Base-by-base conservation (phyloP, 92 coral and sea anemone species). In the Isaurus tuberculatus region DNA sequence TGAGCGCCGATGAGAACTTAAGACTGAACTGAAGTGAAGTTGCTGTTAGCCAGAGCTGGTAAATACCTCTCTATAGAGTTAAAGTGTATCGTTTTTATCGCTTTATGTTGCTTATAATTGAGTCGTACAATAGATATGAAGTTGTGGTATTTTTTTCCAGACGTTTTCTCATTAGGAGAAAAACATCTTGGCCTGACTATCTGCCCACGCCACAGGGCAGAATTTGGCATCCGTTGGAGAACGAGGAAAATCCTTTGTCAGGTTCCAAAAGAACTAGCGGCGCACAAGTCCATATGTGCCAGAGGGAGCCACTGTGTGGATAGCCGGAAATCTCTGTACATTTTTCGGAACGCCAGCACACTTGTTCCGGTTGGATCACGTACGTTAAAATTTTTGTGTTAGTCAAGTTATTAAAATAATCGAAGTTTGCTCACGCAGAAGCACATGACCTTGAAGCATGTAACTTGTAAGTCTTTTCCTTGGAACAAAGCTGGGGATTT, bases 241-340 rank as follows among this genome's bases (percentile, higher is more conserved):
- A 65, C 88, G 19, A 26, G 87, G 67, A 74, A 84, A 75, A 34
- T 77, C 19, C 27, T 74, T 19, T 84, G 88, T 43, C 33, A 58
- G 55, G 74, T 84, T 36, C 88, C 88, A 25, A 25, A 15, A 11
- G 80, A 70, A 6, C 33, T 74, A 25, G 73, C 83, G 26, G 88
- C 23, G 17, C 83, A 63, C 51, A 84, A 84, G 42, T 72, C 88
- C 19, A 29, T 27, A 28, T 74, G 26, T 43, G 83, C 75, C 66
- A 84, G 28, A 72, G 88, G 83, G 42, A 84, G 82, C 83, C 42
- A 71, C 82, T 67, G 74, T 61, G 80, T 83, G 70, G 72, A 83
- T 58, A 83, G 87, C 87, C 31, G 46, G 80, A 29, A 58, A 55
- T 83, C 81, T n/a, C 37, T 14, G 43, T 72, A 23, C 48, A 83